A percentile compares a stretch with the other conserved stretches of the same genome.
phyloP scores from a whole-genome alignment of 2,113 vertebrate species.

The Rafetus swinhoei region DNA sequence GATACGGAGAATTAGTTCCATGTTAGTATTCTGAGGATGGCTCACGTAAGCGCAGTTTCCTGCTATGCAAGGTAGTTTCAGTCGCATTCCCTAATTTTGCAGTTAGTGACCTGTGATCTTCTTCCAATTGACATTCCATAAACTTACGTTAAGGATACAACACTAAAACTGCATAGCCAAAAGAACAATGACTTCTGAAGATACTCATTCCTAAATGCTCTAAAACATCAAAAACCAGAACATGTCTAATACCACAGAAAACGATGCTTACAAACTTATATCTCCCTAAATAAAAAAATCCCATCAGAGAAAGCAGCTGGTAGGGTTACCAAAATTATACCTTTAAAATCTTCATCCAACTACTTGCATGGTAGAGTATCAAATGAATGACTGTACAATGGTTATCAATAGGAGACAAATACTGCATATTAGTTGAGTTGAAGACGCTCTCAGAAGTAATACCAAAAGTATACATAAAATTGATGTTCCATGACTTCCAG shows the following conservation, averaged over 20 bases:
- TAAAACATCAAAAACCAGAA: not conserved
- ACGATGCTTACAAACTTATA: not conserved
- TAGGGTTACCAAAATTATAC: not conserved
- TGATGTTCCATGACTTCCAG: not conserved
- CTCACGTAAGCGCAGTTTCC: not conserved
- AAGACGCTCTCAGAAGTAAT: not conserved
- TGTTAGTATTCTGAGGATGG: not conserved
- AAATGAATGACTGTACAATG: not conserved
- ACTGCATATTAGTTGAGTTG: rapidly evolving
- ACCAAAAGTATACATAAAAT: not conserved
- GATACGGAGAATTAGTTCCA: not conserved
- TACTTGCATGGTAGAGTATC: not conserved
- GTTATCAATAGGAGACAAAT: not conserved
- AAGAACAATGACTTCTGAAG: not conserved
- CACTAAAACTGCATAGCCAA: not conserved
- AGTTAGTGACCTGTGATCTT: not conserved
- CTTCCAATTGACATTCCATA: not conserved
- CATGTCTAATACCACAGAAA: not conserved
- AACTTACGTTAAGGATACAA: not conserved
- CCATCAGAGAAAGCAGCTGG: not conserved
- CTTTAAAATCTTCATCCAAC: not conserved
- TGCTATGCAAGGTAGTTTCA: not conserved
- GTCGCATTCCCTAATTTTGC: not conserved
- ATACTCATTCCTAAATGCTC: not conserved
- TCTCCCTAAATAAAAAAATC: not conserved